These are phyloP conservation scores for Maniola hyperantus DNA, from an alignment of 2,888 invertebrate genomes.

Conservation along the genomic window DNA sequence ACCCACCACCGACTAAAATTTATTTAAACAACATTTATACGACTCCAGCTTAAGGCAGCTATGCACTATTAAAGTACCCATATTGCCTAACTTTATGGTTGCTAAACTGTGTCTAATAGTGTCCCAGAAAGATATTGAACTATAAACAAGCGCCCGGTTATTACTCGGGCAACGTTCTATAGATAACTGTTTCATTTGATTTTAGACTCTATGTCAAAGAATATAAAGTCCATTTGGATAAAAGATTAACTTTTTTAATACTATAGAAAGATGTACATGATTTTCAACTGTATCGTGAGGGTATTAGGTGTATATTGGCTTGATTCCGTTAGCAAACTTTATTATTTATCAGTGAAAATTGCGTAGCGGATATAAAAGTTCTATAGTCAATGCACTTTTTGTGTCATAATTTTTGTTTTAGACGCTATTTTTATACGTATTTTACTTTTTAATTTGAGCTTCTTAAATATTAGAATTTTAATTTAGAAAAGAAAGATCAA, in stretches of 20 bases:
- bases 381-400: no score
- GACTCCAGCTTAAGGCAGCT: no score
- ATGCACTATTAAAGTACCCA: no score
- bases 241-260: not conserved
- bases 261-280: not conserved
- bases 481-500: no score
- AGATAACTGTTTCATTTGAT: not conserved
- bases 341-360: no score
- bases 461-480: no score
- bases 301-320: not conserved
- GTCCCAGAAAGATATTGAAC: constrained; percentile 30
- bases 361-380: no score
- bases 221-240: constrained; percentile 2
- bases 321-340: not conserved
- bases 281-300: not conserved
- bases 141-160: constrained; percentile 31
- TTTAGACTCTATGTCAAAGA: not conserved
- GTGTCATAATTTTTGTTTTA: no score
- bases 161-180: constrained; percentile 20
- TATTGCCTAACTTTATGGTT: not conserved
- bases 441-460: no score
- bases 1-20: not conserved
- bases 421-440: no score
- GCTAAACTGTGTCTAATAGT: constrained; percentile 20
- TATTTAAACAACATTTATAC: no score